Percentiles rank a stretch among this genome's conserved stretches.
phyloP scores from a whole-genome alignment of 2,888 invertebrate species.

The Hecatera dysodea region DNA sequence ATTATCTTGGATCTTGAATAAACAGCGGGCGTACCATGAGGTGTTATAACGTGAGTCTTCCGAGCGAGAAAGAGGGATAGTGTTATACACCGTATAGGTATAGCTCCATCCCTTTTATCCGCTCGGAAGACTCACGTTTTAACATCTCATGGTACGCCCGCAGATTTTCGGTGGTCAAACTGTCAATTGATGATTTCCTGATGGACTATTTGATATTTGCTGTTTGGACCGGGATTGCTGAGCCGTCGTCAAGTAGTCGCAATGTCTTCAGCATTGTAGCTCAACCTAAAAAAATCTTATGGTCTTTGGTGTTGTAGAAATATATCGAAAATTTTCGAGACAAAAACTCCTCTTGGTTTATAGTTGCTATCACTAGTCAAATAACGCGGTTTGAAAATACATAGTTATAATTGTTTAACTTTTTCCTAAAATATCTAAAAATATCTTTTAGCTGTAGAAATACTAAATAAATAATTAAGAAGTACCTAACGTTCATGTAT shows the following conservation, averaged over 20 bases:
- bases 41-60: no score
- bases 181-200: not conserved
- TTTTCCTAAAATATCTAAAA: conserved; percentile 13
- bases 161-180: conserved; percentile 16
- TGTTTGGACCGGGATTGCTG: not conserved
- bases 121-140: no score
- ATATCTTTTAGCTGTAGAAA: conserved; percentile 14
- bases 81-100: no score
- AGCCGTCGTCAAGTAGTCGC: conserved; percentile 13
- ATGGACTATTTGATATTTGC: conserved; percentile 4
- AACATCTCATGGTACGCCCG: no score
- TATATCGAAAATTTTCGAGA: not conserved
- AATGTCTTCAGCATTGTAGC: not conserved
- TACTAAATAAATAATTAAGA: not conserved
- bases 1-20: conserved; percentile 1
- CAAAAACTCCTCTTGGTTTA: not conserved
- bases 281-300: not conserved
- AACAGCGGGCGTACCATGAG: no score
- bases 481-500: not conserved
- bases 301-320: not conserved
- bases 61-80: no score
- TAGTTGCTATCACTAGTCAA: conserved; percentile 17
- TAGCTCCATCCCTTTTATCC: no score
- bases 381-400: conserved; percentile 14
- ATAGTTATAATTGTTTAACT: conserved; percentile 29